Evolutionary conservation across 1,140 invertebrate species (phyloP), one percentile per base, ranked within the genome.

Genomic region (Drosophila pallidifrons): DNA sequence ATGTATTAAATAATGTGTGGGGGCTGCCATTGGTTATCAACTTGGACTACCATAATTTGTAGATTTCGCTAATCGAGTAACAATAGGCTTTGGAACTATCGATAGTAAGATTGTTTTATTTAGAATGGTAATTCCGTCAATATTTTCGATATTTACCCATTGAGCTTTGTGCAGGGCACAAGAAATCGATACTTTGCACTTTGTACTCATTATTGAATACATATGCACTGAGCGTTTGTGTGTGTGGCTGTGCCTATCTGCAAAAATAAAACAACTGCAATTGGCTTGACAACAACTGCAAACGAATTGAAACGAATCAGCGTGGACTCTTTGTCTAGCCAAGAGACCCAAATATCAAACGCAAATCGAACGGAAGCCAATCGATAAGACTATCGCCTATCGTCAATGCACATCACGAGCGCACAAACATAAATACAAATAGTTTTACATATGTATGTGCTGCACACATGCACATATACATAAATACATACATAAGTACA

Each of bases 351-450:
- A 72, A 71, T 65, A 64, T 64, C 68, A 71, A 25, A 57, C 51
- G 69, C 75, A 76, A 86, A 79, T 88, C 76, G 72, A 86, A 86
- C 82, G 82, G 82, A 86, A 86, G 82, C 79, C 71, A 61, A 73
- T 77, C 83, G 82, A 86, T 88, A 86, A 82, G 79, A 69, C 46
- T 38, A 38, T 38, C 16, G 55, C 35, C 58, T 58, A 68, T 49
- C 64, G 58, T 5, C 41, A 47, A 66, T 75, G 60, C 67, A 63
- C 52, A 64, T 70, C 49, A 41, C 45, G 30, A 43, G 28, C 38
- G 25, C 47, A 55, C 59, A 58, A 57, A 65, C 41, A 57, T 43
- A 68, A 52, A 75, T 20, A 75, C 52, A 75, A 67, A 77, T 73
- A 66, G 66, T 75, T 65, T 71, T 35, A 63, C 41, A 61, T 51